Percentiles rank a stretch among this genome's conserved stretches.
Evolutionary conservation across 2,888 invertebrate species (phyloP).

Genomic region (Operophtera brumata): DNA sequence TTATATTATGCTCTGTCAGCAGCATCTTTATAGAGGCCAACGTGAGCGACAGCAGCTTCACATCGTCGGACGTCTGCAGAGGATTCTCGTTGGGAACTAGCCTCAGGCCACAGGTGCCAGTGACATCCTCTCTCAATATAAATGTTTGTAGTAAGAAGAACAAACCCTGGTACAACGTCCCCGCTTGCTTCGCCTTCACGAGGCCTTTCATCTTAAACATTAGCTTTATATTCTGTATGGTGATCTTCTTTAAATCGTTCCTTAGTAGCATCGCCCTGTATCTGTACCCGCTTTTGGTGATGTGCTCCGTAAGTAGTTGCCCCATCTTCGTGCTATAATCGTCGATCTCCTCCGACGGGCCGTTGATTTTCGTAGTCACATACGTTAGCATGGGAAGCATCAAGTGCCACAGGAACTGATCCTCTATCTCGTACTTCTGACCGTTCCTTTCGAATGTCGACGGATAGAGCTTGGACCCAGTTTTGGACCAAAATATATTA

Average conservation of each 20-base stretch:
- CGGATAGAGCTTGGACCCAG: conserved; percentile 30
- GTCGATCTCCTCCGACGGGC: conserved; percentile 20
- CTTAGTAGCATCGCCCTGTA: conserved; percentile 33
- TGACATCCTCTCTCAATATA: conserved; percentile 35
- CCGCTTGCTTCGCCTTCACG: conserved; percentile 42
- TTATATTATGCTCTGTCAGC: conserved; percentile 45
- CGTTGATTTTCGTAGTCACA: conserved; percentile 12
- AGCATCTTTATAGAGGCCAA: conserved; percentile 44
- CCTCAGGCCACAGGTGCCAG: conserved; percentile 28
- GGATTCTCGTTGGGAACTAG: conserved; percentile 8
- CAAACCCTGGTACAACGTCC: conserved; percentile 42
- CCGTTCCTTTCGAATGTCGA: conserved; percentile 44
- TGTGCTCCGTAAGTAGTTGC: conserved; percentile 38
- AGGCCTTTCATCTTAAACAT: conserved; percentile 40
- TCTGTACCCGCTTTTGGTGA: conserved; percentile 34
- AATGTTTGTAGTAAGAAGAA: conserved; percentile 43
- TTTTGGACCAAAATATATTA: conserved; percentile 40
- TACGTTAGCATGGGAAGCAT: conserved; percentile 38
- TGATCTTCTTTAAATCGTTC: conserved; percentile 28
- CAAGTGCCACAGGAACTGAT: conserved; percentile 42
- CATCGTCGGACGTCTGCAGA: conserved; percentile 37
- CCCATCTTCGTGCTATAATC: conserved; percentile 33
- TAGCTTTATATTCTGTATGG: conserved; percentile 36
- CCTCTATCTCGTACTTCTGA: conserved; percentile 36
- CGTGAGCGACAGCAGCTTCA: conserved; percentile 37